phyloP scores from a whole-genome alignment of 2,888 invertebrate species.

The Polyommatus iphigenia region DNA sequence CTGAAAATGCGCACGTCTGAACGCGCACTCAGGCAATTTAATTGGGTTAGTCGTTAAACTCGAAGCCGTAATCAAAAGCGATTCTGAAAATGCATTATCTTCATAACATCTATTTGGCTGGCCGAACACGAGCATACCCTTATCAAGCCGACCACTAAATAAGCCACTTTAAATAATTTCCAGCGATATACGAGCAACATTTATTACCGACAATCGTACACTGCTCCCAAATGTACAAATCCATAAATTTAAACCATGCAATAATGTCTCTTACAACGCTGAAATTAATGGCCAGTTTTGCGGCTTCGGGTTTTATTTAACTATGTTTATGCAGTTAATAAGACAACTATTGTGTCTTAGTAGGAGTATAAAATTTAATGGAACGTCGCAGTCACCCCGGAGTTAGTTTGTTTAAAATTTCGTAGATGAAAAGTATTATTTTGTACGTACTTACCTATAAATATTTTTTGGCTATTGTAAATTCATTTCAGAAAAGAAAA shows the following conservation, averaged over 20 bases:
- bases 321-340: constrained; percentile 4
- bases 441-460: background rate
- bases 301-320: constrained; percentile 18
- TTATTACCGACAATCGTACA: constrained; percentile 28
- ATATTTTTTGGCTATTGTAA: too few relatives aligned
- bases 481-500: too few relatives aligned
- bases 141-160: constrained; percentile 40
- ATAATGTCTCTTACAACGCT: constrained; percentile 20
- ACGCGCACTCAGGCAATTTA: too few relatives aligned
- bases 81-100: constrained; percentile 19
- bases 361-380: background rate
- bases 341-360: constrained; percentile 46
- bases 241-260: constrained; percentile 18
- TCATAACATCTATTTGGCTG: constrained; percentile 34
- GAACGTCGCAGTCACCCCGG: background rate
- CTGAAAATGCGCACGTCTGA: too few relatives aligned
- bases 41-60: background rate
- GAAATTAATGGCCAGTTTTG: constrained; percentile 14
- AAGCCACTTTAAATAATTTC: constrained; percentile 40
- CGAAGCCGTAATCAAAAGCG: background rate
- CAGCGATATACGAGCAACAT: constrained; percentile 35
- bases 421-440: background rate
- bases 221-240: constrained; percentile 28
- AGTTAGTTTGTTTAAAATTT: background rate
- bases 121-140: constrained; percentile 30